Evolutionary conservation across 1,140 invertebrate species (phyloP), one percentile per base, ranked within the genome.

Genomic region (Sarcophaga bullata): DNA sequence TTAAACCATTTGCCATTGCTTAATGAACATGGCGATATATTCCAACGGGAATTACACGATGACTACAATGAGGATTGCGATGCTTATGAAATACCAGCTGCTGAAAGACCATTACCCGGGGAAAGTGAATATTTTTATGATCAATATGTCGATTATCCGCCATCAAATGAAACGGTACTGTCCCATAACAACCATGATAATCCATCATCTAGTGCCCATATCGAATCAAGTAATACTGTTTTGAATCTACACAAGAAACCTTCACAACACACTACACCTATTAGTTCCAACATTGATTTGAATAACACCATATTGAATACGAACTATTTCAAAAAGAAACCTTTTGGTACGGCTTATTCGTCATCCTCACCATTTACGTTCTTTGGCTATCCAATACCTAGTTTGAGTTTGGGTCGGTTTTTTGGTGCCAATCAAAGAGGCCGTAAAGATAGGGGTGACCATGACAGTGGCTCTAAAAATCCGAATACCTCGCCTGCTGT

Each of bases 91-190:
- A 86, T 0, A 89, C 87, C 85, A 84, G 89, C 87, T 83, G 90
- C 82, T 88, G 87, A 91, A 5, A 90, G 92, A 72, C 93, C 94
- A 7, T 91, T 93, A 9, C 93, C 94, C 0, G 93, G 94, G 84
- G 94, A 95, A 86, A 93, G 93, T 3, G 95, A 96, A 84, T 96
- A 96, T 85, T 94, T 95, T 85, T 95, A 96, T 86, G 95, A 95
- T 86, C 95, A 96, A 83, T 96, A 95, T 89, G 91, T 95, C 3
- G 95, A 96, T 86, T 95, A 95, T 90, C 92, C 92, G 73, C 92
- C 92, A 9, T 86, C 87, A 78, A 94, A 93, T 87, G 91, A 92
- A 80, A 93, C 92, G 47, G 86, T 85, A 6, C 85, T 48, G 73
- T 83, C 4, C 81, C 86, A 46, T 86, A 85, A 84, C 85, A 82